phyloP scores from a whole-genome alignment of 2,888 invertebrate species.

The Drosophila borealis region DNA sequence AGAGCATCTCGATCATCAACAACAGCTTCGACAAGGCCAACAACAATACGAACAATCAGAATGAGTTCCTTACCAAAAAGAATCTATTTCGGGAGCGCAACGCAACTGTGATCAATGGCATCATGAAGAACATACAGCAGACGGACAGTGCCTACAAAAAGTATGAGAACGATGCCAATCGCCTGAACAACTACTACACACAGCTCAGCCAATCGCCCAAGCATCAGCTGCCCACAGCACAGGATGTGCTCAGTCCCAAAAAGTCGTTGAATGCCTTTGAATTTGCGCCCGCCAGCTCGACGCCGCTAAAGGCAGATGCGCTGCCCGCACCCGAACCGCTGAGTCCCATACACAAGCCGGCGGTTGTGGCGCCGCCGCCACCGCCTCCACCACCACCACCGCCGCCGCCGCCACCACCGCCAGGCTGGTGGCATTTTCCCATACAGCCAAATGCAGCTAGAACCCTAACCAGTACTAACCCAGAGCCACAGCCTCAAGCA shows the following conservation, averaged over 20 bases:
- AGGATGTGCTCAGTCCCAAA: slow-evolving; percentile 74
- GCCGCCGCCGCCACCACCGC: slow-evolving; percentile 81
- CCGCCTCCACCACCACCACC: slow-evolving; percentile 60
- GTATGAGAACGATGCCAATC: slow-evolving; percentile 84
- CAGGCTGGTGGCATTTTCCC: slow-evolving; percentile 72
- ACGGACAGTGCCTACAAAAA: slow-evolving; percentile 80
- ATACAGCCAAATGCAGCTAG: slow-evolving; percentile 52
- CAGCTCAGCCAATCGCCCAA: slow-evolving; percentile 83
- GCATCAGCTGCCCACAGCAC: slow-evolving; percentile 58
- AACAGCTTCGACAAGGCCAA: slow-evolving; percentile 79
- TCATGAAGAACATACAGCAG: slow-evolving; percentile 83
- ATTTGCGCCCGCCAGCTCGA: slow-evolving; percentile 45
- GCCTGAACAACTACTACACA: slow-evolving; percentile 83
- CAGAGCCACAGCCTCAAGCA: slow-evolving; percentile 31
- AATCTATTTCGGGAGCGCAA: slow-evolving; percentile 83
- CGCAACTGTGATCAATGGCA: slow-evolving; percentile 83
- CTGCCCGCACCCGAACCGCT: slow-evolving; percentile 53
- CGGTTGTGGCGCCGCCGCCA: slow-evolving; percentile 39
- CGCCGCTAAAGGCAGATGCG: slow-evolving; percentile 56
- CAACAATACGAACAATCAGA: slow-evolving; percentile 63
- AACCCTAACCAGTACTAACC: slow-evolving; percentile 60
- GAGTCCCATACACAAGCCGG: slow-evolving; percentile 63
- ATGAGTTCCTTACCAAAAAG: slow-evolving; percentile 84
- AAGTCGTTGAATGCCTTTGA: slow-evolving; percentile 77
- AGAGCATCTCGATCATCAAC: slow-evolving; percentile 81